Evolutionary conservation across 2,888 invertebrate species (phyloP).

Genomic region (Ischnus inquisitorius): DNA sequence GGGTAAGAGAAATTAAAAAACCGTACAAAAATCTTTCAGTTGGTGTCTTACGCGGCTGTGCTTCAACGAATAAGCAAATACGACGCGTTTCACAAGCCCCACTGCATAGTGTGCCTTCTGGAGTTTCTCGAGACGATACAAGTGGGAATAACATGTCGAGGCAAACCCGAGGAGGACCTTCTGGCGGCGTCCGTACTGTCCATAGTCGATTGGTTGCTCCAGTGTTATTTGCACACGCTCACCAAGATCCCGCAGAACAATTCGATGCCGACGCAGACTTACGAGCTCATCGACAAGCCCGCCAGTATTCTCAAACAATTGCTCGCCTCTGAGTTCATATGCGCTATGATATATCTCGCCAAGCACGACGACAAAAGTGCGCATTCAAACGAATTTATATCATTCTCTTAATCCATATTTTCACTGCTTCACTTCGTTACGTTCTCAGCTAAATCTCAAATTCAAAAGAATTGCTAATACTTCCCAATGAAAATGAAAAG

Average conservation of each 20-base stretch:
- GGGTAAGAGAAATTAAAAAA: no score
- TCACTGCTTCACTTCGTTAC: background rate
- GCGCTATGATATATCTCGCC: slow-evolving; percentile 94
- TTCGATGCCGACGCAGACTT: slow-evolving; percentile 84
- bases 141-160: slow-evolving; percentile 89
- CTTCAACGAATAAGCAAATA: slow-evolving; percentile 95
- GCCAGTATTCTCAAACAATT: slow-evolving; percentile 90
- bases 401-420: background rate
- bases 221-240: slow-evolving; percentile 88
- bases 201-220: slow-evolving; percentile 93
- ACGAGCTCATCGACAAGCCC: slow-evolving; percentile 90
- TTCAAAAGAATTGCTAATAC: background rate
- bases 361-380: slow-evolving; percentile 92
- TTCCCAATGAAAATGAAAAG: background rate
- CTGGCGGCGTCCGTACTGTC: slow-evolving; percentile 94
- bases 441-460: no score
- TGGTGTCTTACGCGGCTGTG: slow-evolving; percentile 96
- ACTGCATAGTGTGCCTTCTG: slow-evolving; percentile 94
- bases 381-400: slow-evolving; percentile 81
- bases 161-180: slow-evolving; percentile 95
- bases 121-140: slow-evolving; percentile 93
- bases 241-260: slow-evolving; percentile 83
- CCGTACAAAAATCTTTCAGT: slow-evolving; percentile 81
- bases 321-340: slow-evolving; percentile 90
- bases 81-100: slow-evolving; percentile 94